Evolutionary conservation across 2,888 invertebrate species (phyloP), one percentile per base, ranked within the genome.

Genomic region (Actias luna): DNA sequence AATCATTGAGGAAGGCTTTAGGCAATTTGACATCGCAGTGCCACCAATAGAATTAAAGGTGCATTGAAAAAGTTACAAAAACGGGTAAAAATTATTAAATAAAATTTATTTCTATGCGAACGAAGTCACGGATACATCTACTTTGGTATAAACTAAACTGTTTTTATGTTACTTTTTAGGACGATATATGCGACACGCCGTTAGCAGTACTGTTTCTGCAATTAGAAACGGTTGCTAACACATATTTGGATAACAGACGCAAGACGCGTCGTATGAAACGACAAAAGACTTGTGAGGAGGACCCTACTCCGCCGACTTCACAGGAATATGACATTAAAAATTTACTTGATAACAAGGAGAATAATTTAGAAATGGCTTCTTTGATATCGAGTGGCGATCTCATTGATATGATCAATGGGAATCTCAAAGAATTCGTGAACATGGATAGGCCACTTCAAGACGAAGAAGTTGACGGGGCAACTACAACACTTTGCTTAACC

Each of bases 121-220:
- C n/a, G n/a, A n/a, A n/a, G n/a, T n/a, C n/a, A n/a, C n/a, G n/a
- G n/a, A n/a, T n/a, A n/a, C n/a, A n/a, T n/a, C n/a, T n/a, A n/a
- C n/a, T 39, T n/a, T 39, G n/a, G 2, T 39, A 39, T 39, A 39
- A 39, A n/a, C 16, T 39, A 42, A 7, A n/a, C 18, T n/a, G 1
- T 22, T 25, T 25, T 1, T n/a, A 42, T 18, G 42, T 22, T 16
- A 39, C 36, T 12, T 59, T 85, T 60, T 76, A 93, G 93, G 92
- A 92, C 65, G 93, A 93, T 68, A 75, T 93, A 66, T 77, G 85
- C 4, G 91, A 92, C 59, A 91, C 88, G 5, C 92, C 93, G 0
- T 71, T 93, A 36, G 82, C 92, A 12, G 92, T 92, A 4, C 75
- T 91, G 50, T 88, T 93, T 67, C 71, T 89, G 36, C 89, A 93